Evolutionary conservation across 2,113 vertebrate species (phyloP).

Genomic region (Atherinomorus stipes): DNA sequence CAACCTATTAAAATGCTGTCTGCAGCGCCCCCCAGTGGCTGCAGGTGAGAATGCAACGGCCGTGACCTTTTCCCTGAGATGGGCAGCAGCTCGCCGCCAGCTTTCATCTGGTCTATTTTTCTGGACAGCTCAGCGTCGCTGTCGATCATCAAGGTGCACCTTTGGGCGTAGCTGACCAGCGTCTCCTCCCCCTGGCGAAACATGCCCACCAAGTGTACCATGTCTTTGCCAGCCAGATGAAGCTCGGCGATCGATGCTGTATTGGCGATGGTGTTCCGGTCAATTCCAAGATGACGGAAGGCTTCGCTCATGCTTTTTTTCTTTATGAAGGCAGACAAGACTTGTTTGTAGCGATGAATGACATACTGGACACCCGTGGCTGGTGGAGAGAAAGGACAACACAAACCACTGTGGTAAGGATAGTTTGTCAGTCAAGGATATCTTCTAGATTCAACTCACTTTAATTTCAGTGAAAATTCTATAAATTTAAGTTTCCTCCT

Average conservation of each 20-base stretch:
- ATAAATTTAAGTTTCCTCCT: too few species aligned
- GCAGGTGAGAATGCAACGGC: constrained; percentile 61
- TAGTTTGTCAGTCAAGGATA: too few species aligned
- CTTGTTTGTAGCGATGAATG: constrained; percentile 83
- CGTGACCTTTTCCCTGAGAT: constrained; percentile 73
- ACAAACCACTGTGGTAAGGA: neutral
- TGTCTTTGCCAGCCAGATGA: constrained; percentile 75
- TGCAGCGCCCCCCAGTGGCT: constrained; percentile 48
- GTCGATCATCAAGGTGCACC: constrained; percentile 76
- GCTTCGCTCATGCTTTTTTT: constrained; percentile 82
- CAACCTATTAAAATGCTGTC: constrained; percentile 72
- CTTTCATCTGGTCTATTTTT: constrained; percentile 80
- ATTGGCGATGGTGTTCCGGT: constrained; percentile 83
- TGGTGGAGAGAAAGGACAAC: constrained; percentile 21
- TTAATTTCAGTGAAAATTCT: too few species aligned
- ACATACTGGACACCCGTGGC: constrained; percentile 81
- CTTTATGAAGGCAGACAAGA: constrained; percentile 79
- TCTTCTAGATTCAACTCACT: too few species aligned
- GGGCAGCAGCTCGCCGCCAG: constrained; percentile 76
- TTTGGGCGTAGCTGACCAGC: constrained; percentile 78
- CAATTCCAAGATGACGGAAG: constrained; percentile 78
- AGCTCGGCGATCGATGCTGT: constrained; percentile 81
- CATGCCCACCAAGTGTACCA: constrained; percentile 69
- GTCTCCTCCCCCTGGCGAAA: constrained; percentile 80
- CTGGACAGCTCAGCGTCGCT: constrained; percentile 69